Conservation (phyloP, 2,888 invertebrate genomes). For the Morinoia aosen region DNA sequence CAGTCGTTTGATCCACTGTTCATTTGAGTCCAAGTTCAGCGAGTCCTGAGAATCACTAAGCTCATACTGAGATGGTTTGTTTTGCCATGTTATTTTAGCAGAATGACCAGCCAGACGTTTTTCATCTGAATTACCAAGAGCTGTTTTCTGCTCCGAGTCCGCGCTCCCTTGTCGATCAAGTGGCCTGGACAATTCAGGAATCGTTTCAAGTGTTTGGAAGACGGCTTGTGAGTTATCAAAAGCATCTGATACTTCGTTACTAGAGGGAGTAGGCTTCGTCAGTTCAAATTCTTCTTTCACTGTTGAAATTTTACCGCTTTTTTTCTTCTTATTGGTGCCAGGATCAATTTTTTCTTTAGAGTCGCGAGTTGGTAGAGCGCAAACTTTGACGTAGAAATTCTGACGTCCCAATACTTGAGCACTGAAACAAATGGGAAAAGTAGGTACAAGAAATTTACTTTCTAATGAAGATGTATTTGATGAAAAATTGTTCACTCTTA, state of each 20-base stretch:
- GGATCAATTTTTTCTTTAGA: background rate
- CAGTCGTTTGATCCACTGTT: background rate
- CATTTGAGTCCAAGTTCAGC: background rate
- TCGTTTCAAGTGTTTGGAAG: background rate
- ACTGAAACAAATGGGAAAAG: background rate
- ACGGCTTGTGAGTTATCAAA: background rate
- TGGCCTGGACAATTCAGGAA: background rate
- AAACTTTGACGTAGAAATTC: background rate
- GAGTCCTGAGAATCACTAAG: background rate
- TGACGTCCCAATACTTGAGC: background rate
- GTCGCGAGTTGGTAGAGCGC: constrained; percentile 32
- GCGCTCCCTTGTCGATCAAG: background rate
- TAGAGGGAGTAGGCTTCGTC: background rate
- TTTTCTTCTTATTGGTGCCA: background rate
- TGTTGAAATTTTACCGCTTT: background rate
- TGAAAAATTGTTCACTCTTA: too few relatives aligned
- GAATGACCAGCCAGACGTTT: background rate
- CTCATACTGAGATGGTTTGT: background rate
- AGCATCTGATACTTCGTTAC: background rate
- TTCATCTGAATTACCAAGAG: background rate
- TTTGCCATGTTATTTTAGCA: background rate
- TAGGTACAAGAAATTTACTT: background rate
- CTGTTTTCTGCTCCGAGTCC: background rate
- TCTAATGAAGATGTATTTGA: background rate
- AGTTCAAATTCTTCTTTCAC: background rate